Evolutionary conservation across 2,113 vertebrate species (phyloP).

Genomic region (Natator depressus): DNA sequence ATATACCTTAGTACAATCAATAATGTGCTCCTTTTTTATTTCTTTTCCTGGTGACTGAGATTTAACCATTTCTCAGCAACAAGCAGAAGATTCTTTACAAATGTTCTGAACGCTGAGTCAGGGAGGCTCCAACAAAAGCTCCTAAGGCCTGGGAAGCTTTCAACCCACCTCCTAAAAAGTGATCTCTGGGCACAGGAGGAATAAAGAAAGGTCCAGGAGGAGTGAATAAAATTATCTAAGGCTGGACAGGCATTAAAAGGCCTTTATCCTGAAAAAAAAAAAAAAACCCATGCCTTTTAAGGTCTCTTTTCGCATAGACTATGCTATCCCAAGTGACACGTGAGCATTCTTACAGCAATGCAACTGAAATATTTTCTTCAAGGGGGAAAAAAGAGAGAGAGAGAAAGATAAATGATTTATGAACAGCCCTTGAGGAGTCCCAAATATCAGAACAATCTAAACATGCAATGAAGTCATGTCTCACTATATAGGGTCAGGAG

Average conservation of each 20-base stretch:
- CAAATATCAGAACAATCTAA: conserved; percentile 89
- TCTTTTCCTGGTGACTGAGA: conserved; percentile 81
- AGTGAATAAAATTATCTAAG: conserved; percentile 99
- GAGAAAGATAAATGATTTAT: conserved; percentile 89
- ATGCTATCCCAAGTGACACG: conserved; percentile 80
- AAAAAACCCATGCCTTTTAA: conserved; percentile 85
- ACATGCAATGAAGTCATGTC: conserved; percentile 90
- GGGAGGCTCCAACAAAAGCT: conserved; percentile 90
- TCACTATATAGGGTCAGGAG: conserved; percentile 85
- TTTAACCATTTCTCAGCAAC: conserved; percentile 94
- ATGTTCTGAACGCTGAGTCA: conserved; percentile 81
- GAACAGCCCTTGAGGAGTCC: conserved; percentile 86
- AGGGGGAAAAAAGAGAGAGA: conserved; percentile 71
- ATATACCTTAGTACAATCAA: conserved; percentile 94
- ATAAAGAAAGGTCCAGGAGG: conserved; percentile 92
- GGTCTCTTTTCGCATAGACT: conserved; percentile 89
- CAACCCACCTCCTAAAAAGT: conserved; percentile 95
- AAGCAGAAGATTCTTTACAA: conserved; percentile 91
- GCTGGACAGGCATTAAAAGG: conserved; percentile 99
- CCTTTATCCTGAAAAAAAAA: conserved; percentile 88
- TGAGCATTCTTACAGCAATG: conserved; percentile 82
- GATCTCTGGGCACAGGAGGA: conserved; percentile 95
- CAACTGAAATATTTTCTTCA: conserved; percentile 86
- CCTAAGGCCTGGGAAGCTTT: conserved; percentile 97
- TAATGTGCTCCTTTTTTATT: conserved; percentile 84